Conservation (phyloP, 2,797 vertebrate genomes). For the Gymnothorax reevesii region DNA sequence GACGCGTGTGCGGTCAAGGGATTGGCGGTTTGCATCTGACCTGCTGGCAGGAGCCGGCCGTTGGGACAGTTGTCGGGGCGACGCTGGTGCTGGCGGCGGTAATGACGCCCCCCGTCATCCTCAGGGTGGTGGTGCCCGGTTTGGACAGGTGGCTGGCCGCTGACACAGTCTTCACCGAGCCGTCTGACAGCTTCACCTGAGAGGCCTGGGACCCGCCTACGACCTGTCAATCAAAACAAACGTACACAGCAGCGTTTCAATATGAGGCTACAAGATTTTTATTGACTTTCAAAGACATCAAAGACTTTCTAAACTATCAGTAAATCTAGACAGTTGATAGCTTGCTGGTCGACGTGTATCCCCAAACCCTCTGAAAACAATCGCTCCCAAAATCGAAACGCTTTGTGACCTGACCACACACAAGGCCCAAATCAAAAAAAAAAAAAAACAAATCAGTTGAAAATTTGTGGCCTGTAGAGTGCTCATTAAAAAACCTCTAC, state of each 20-base stretch:
- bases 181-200: conserved; percentile 90
- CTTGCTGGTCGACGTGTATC: no score
- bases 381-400: no score
- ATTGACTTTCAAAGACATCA: no score
- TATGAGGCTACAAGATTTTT: no score
- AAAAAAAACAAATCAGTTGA: no score
- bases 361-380: no score
- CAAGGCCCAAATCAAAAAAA: no score
- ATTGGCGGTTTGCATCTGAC: conserved; percentile 57
- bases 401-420: no score
- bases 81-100: conserved; percentile 79
- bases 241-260: not conserved
- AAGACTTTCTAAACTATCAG: no score
- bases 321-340: no score
- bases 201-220: conserved; percentile 80
- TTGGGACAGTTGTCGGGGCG: conserved; percentile 65
- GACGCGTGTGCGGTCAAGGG: conserved; percentile 55
- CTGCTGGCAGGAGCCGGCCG: conserved; percentile 74
- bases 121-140: conserved; percentile 88
- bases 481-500: no score
- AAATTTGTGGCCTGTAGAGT: no score
- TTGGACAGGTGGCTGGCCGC: conserved; percentile 86
- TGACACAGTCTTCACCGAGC: conserved; percentile 83
- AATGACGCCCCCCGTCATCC: conserved; percentile 92
- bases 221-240: conserved; percentile 62